Evolutionary conservation across 2,797 vertebrate species (phyloP), one percentile per base, ranked within the genome.

Genomic region (Pseudochaenichthys georgianus): DNA sequence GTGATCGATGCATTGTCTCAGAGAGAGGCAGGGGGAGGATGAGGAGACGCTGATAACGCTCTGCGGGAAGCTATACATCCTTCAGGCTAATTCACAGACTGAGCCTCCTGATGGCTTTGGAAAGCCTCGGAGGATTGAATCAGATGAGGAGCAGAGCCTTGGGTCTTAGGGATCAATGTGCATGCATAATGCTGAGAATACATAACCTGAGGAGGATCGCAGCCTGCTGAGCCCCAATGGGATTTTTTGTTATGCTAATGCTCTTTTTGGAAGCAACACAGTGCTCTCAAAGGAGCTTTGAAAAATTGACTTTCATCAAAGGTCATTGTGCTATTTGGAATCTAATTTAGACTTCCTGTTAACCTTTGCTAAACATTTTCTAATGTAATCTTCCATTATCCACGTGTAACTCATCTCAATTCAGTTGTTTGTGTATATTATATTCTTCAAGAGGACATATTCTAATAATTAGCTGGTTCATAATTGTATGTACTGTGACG

Each of bases 1-100:
- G 65, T 87, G 92, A 91, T 91, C 66, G 58, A 90, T 89, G 84
- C 83, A 61, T 51, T 8, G 67, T 43, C 69, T 74, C 71, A 50
- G 60, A 58, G 73, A 73, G 78, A 71, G 78, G 84, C 77, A 64
- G 58, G 50, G 8, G 61, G 77, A 63, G 57, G 70, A 69, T 21
- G 82, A 76, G 73, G 59, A 23, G 3, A 38, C 53, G 69, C 71
- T 79, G 84, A 90, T 93, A 88, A 86, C 51, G 76, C 45, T 13
- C 57, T 69, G 84, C 66, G 43, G 86, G 80, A 67, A 86, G 65
- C 83, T 54, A 3, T 5, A 47, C 71, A 80, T 86, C 77, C 31
- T 15, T 69, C 9, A 1, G 46, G 78, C 75, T 86, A 75, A 93
- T 87, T 85, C 80, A 63, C 57, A 73, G 63, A 48, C 71, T 2